Evolutionary conservation across 2,113 vertebrate genomes (phyloP).

Genomic region (Electrona antarctica): DNA sequence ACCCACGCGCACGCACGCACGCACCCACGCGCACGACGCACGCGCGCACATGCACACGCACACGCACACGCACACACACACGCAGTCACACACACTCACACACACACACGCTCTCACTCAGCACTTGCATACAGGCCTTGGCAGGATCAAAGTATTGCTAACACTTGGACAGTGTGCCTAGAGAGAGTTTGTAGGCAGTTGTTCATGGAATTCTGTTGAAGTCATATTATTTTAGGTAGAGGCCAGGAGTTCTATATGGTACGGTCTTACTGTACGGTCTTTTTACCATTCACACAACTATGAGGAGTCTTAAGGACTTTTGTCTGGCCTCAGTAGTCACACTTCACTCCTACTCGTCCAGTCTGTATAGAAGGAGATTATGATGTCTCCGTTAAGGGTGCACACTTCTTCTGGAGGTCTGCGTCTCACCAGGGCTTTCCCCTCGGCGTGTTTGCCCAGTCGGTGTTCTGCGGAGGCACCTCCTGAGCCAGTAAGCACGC

Average conservation of each 20-base stretch:
- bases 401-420: neutral
- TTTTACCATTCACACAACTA: neutral
- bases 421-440: neutral
- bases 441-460: neutral
- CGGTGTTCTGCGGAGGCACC: neutral
- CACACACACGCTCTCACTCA: constrained; percentile 1
- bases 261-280: too few species aligned
- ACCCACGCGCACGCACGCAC: too few species aligned
- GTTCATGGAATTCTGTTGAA: constrained; percentile 2
- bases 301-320: too few species aligned
- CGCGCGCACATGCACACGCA: too few species aligned
- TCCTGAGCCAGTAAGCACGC: neutral
- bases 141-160: constrained; percentile 11
- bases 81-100: constrained; percentile 1
- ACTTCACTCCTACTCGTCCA: too few species aligned
- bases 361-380: too few species aligned
- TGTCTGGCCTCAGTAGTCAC: too few species aligned
- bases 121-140: neutral
- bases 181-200: constrained; percentile 12
- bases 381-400: too few species aligned
- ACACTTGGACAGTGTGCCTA: constrained; percentile 8
- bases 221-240: constrained; percentile 8
- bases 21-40: neutral
- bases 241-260: neutral
- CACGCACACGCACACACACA: too few species aligned